Evolutionary conservation across 2,888 invertebrate genomes (phyloP).

Genomic region (Orthonychiurus folsomi): DNA sequence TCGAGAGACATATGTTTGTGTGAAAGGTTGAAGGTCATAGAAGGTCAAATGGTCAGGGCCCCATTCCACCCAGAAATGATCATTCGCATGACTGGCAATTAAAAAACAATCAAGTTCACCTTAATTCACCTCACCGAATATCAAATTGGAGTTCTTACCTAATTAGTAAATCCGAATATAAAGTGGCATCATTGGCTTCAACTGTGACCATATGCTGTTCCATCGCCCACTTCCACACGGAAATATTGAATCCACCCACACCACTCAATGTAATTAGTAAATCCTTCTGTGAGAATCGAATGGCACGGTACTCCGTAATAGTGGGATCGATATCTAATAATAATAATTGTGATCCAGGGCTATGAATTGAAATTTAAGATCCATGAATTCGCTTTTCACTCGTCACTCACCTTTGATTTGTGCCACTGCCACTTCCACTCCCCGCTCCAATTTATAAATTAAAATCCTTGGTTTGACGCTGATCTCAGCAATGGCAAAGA

Average conservation of each 20-base stretch:
- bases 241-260: constrained; percentile 28
- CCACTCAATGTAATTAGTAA: constrained; percentile 28
- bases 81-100: constrained; percentile 22
- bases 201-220: constrained; percentile 27
- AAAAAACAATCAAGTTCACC: constrained; percentile 5
- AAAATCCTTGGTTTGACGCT: constrained; percentile 23
- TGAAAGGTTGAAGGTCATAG: constrained; percentile 32
- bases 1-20: constrained; percentile 26
- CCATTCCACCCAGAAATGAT: constrained; percentile 31
- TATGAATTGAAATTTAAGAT: too few species aligned
- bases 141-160: constrained; percentile 18
- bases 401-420: constrained; percentile 18
- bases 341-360: too few species aligned
- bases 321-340: too few species aligned
- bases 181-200: constrained; percentile 17
- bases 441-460: constrained; percentile 20
- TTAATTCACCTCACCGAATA: not conserved
- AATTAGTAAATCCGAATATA: constrained; percentile 24
- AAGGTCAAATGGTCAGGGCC: constrained; percentile 27
- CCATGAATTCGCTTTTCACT: too few species aligned
- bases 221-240: constrained; percentile 27
- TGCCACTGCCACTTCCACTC: constrained; percentile 10
- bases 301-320: constrained; percentile 28
- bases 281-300: constrained; percentile 30
- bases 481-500: constrained; percentile 35